These are phyloP conservation scores for Corapipo altera DNA, from an alignment of 2,113 vertebrate genomes.

Conservation along the genomic window DNA sequence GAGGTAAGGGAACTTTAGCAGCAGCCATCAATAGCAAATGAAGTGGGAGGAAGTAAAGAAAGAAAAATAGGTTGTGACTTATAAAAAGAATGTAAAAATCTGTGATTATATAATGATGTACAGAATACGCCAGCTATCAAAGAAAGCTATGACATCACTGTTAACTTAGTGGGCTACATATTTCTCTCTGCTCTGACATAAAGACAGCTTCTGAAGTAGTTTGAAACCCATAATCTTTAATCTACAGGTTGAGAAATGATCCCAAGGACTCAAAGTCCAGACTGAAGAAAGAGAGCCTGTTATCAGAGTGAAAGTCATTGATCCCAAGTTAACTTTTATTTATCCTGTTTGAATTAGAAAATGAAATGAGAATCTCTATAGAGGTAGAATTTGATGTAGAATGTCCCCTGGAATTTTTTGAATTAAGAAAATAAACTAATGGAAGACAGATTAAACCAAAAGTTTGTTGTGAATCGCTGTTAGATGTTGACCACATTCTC, in stretches of 20 bases:
- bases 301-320: not conserved
- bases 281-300: not conserved
- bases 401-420: not conserved
- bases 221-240: not conserved
- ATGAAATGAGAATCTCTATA: not conserved
- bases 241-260: not conserved
- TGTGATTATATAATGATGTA: conserved; percentile 49
- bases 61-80: conserved; percentile 55
- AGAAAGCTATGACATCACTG: not conserved
- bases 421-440: not conserved
- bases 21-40: conserved; percentile 46
- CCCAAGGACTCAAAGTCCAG: not conserved
- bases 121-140: not conserved
- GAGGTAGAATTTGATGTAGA: not conserved
- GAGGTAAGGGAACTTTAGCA: conserved; percentile 40
- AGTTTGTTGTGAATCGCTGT: not conserved
- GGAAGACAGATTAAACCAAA: not conserved
- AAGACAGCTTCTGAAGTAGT: not conserved
- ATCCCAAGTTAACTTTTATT: not conserved
- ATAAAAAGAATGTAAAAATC: conserved; percentile 49
- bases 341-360: not conserved
- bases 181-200: not conserved
- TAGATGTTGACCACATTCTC: not conserved
- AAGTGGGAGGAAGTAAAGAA: conserved; percentile 45
- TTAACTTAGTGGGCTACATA: not conserved